Evolutionary conservation across 2,888 invertebrate species (phyloP), one percentile per base, ranked within the genome.

Genomic region (Meta bourneti): DNA sequence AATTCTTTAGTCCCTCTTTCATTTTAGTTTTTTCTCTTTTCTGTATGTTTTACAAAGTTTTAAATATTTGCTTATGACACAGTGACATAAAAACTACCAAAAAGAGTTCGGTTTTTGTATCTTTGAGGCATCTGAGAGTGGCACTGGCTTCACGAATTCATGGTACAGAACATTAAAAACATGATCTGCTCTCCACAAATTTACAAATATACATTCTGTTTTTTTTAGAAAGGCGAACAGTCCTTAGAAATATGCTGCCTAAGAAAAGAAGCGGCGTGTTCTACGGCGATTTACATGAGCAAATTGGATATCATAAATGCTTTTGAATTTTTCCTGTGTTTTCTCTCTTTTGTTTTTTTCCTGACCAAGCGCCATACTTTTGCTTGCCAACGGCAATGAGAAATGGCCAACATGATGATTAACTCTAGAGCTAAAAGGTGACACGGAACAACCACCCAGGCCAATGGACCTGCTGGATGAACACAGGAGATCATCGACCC

Each of bases 201-300:
- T 91, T 91, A 91, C 87, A 91, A 91, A 91, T 88, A 84, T 91
- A 88, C 78, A 91, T 83, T 88, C 88, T 88, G 81, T 91, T 48
- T 87, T 34, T 34, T 34, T 88, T 91, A 91, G 83, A 91, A 91
- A 91, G 75, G 81, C 87, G 87, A 82, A 78, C 81, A 82, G 81
- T 87, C 69, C 85, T 91, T 77, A 83, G 71, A 83, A 83, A 90
- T 71, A 90, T 90, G 82, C 84, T 87, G 72, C 78, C 84, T 91
- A 91, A 74, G 61, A 61, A 69, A 74, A 92, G 81, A 92, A 89
- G 75, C 80, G 89, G 89, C 92, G 89, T 92, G 92, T 92, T 89
- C 92, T 89, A 92, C 89, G 92, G 92, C 87, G 92, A 92, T 92
- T 92, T 89, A 85, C 78, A 87, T 92, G 89, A 92, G 85, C 89